A percentile compares a stretch with the other conserved stretches of the same genome.
Evolutionary conservation across 1,140 invertebrate species (phyloP).

Genomic region (Theocolax elegans): DNA sequence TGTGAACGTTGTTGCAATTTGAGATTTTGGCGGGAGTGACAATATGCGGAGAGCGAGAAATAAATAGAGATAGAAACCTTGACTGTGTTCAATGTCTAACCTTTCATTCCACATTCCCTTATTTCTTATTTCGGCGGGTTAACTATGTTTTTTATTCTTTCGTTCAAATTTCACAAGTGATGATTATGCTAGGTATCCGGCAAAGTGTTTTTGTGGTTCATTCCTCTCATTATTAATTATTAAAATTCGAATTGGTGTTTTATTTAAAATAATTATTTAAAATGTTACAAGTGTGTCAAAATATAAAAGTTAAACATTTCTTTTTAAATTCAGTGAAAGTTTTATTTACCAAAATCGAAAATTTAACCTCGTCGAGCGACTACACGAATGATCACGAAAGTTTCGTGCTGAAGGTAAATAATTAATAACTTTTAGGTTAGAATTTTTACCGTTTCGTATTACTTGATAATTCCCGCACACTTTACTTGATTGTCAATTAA

Average conservation of each 20-base stretch:
- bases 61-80: conserved; percentile 38
- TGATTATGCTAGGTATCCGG: too few species aligned
- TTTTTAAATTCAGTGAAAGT: conserved; percentile 1
- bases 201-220: neutral
- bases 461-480: neutral
- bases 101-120: conserved; percentile 30
- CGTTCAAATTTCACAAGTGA: too few species aligned
- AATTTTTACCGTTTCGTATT: neutral
- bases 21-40: conserved; percentile 20
- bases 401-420: conserved; percentile 26
- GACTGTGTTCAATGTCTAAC: conserved; percentile 38
- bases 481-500: neutral
- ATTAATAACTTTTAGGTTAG: conserved; percentile 27
- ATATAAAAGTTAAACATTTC: conserved; percentile 8
- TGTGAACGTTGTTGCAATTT: conserved; percentile 27
- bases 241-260: neutral
- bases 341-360: conserved; percentile 6
- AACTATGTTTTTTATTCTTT: neutral
- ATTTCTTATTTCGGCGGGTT: conserved; percentile 21
- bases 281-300: conserved; percentile 17
- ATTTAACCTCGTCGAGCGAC: neutral
- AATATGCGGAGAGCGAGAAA: conserved; percentile 4
- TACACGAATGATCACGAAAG: conserved; percentile 2
- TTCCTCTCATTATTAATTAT: too few species aligned
- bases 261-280: conserved; percentile 4